These are phyloP conservation scores for Physocephala rufipes DNA, from an alignment of 2,888 invertebrate genomes.

Conservation along the genomic window DNA sequence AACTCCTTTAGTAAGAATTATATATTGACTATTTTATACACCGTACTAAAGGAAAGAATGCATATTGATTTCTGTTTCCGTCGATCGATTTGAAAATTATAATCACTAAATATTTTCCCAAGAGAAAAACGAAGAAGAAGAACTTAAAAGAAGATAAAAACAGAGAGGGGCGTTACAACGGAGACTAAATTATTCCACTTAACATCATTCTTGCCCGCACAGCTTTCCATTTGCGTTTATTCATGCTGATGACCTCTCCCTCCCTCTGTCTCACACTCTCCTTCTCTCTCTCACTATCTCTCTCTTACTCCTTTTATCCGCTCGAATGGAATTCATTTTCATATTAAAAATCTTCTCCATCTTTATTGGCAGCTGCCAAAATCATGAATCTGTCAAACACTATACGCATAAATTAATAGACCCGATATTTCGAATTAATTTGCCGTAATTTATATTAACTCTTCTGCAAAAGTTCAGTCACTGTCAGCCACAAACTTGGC, in stretches of 20 bases:
- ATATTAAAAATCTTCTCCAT: not conserved
- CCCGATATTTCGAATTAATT: no score
- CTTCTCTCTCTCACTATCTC: no score
- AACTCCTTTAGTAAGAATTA: not conserved
- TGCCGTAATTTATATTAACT: no score
- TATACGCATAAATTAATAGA: not conserved
- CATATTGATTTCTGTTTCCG: no score
- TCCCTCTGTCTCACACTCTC: no score
- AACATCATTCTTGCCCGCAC: no score
- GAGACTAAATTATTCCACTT: not conserved
- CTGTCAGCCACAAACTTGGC: not conserved
- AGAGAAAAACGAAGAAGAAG: not conserved
- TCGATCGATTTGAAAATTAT: no score
- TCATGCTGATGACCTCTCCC: not conserved
- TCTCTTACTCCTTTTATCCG: no score
- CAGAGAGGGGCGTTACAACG: conserved; percentile 16
- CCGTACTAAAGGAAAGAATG: no score
- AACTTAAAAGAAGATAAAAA: no score
- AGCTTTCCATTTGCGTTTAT: not conserved
- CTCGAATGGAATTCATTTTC: not conserved
- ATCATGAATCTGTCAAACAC: not conserved
- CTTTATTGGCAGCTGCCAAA: conserved; percentile 19
- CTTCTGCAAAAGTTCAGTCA: not conserved
- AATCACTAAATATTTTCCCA: no score
- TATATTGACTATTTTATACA: no score